phyloP scores from a whole-genome alignment of 2,797 vertebrate species.

The Todus mexicanus region DNA sequence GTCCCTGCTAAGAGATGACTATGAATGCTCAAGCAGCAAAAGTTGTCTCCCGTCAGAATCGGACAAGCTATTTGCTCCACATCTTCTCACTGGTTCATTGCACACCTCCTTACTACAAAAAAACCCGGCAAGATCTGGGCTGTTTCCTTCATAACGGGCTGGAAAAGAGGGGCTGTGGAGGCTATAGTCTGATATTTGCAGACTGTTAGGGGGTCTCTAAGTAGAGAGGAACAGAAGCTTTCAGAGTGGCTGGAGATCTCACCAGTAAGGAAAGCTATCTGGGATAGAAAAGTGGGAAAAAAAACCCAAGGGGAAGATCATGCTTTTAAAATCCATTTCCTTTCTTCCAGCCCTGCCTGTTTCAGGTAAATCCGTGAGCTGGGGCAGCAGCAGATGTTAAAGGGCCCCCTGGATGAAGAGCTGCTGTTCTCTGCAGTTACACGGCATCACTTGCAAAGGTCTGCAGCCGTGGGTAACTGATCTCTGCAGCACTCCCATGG shows the following conservation, averaged over 20 bases:
- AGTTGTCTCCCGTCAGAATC: neutral
- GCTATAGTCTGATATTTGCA: neutral
- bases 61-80: neutral
- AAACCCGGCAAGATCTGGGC: neutral
- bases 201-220: neutral
- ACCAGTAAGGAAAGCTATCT: neutral
- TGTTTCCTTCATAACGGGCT: neutral
- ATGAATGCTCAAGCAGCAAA: neutral
- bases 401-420: neutral
- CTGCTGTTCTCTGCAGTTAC: neutral
- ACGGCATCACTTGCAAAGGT: neutral
- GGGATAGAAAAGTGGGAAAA: neutral
- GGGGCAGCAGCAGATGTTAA: neutral
- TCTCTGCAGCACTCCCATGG: neutral
- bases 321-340: neutral
- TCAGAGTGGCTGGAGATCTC: neutral
- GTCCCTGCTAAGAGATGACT: neutral
- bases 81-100: neutral
- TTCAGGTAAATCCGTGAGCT: neutral
- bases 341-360: neutral
- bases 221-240: neutral
- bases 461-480: neutral
- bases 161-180: neutral
- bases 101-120: neutral
- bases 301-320: neutral